A percentile compares a stretch with the other conserved stretches of the same genome.
Evolutionary conservation across 2,113 vertebrate genomes (phyloP).

Genomic region (Scomber colias): DNA sequence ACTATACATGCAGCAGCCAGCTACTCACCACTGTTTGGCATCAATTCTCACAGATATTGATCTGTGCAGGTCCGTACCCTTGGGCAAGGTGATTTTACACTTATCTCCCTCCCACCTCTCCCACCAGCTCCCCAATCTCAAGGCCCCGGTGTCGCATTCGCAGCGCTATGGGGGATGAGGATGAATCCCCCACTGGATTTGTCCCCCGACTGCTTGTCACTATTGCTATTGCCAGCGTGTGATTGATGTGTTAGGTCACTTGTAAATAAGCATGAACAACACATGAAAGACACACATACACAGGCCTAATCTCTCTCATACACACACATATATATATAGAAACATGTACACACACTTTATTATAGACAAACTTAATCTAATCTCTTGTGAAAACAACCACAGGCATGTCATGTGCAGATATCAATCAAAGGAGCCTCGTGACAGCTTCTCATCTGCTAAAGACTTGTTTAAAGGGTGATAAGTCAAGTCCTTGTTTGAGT

Average conservation of each 20-base stretch:
- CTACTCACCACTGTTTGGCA: slow-evolving; percentile 57
- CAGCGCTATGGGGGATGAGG: slow-evolving; percentile 34
- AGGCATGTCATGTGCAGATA: slow-evolving; percentile 39
- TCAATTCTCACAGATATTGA: slow-evolving; percentile 80
- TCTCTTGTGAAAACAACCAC: slow-evolving; percentile 24
- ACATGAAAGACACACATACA: slow-evolving; percentile 15
- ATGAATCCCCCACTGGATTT: slow-evolving; percentile 67
- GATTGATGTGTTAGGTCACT: slow-evolving; percentile 67
- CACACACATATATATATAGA: not conserved
- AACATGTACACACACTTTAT: slow-evolving; percentile 4
- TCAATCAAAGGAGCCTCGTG: slow-evolving; percentile 37
- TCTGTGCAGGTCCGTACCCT: slow-evolving; percentile 72
- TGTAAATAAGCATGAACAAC: slow-evolving; percentile 24
- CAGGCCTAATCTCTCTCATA: slow-evolving; percentile 10
- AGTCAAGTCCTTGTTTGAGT: not conserved
- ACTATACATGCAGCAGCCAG: slow-evolving; percentile 18
- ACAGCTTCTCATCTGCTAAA: slow-evolving; percentile 9
- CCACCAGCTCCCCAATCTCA: slow-evolving; percentile 38
- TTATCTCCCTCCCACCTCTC: slow-evolving; percentile 55
- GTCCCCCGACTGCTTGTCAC: slow-evolving; percentile 65
- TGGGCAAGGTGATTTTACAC: slow-evolving; percentile 84
- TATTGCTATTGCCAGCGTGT: slow-evolving; percentile 46
- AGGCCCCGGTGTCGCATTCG: slow-evolving; percentile 50
- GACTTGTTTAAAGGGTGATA: not conserved
- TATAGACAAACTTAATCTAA: slow-evolving; percentile 5